These are phyloP conservation scores for Daboia siamensis DNA, from an alignment of 2,113 vertebrate genomes.

Conservation along the genomic window DNA sequence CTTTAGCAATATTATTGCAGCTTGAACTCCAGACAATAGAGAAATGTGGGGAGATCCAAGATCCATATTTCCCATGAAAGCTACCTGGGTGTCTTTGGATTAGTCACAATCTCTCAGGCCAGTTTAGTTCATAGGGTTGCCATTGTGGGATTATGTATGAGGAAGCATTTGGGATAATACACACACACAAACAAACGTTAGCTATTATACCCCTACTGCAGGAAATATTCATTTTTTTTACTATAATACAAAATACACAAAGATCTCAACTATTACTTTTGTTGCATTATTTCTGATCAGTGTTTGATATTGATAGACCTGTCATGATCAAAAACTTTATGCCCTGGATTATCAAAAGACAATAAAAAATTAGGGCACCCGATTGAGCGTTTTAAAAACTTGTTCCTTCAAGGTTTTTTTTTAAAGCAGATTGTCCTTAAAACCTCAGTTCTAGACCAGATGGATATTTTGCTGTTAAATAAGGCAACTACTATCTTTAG, in stretches of 20 bases:
- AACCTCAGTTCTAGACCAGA: neutral
- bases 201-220: no score
- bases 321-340: neutral
- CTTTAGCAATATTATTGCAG: neutral
- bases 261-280: neutral
- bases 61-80: neutral
- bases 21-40: neutral
- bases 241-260: neutral
- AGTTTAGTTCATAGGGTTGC: neutral
- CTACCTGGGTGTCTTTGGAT: neutral
- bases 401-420: neutral
- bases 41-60: neutral
- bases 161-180: no score
- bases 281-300: neutral
- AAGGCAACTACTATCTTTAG: neutral
- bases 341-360: neutral
- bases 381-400: neutral
- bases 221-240: neutral
- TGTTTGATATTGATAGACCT: neutral
- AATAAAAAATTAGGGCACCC: neutral
- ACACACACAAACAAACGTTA: no score
- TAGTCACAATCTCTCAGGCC: neutral
- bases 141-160: no score
- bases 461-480: neutral
- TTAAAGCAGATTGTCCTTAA: neutral